These are phyloP conservation scores for Puma concolor DNA, from an alignment of 2,113 vertebrate species.

Conservation along the genomic window DNA sequence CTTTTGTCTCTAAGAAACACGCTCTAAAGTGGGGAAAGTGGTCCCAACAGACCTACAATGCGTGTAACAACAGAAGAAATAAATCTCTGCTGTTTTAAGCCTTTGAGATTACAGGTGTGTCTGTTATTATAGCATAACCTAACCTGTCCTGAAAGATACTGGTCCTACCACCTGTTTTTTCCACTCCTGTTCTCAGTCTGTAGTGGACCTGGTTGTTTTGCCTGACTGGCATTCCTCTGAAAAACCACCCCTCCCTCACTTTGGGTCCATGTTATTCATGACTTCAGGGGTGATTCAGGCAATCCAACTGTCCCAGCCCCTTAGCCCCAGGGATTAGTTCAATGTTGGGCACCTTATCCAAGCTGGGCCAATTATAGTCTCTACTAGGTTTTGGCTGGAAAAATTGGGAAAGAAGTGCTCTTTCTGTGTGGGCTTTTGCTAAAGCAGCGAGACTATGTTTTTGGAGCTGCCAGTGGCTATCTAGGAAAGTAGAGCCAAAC, in stretches of 20 bases:
- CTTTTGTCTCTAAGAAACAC: not conserved
- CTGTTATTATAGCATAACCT: not conserved
- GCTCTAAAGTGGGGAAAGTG: not conserved
- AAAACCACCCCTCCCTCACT: not conserved
- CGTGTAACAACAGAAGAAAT: not conserved
- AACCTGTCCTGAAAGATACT: not conserved
- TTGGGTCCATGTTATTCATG: not conserved
- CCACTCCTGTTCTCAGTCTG: not conserved
- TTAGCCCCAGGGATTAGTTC: not conserved
- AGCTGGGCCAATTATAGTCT: not conserved
- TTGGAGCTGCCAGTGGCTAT: not conserved
- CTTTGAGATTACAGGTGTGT: not conserved
- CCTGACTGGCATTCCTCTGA: not conserved
- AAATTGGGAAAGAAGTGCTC: not conserved
- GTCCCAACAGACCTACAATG: not conserved
- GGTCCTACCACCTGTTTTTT: not conserved
- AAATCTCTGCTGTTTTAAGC: not conserved
- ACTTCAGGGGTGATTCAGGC: not conserved
- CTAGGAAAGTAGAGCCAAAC: not conserved
- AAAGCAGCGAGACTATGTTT: not conserved
- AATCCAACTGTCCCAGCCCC: not conserved
- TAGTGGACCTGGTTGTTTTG: not conserved
- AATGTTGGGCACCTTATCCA: not conserved
- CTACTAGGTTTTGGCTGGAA: not conserved
- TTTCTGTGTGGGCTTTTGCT: conserved; percentile 5